A percentile compares a stretch with the other conserved stretches of the same genome.
These are phyloP conservation scores for Ochotona curzoniae DNA, from an alignment of 2,113 vertebrate species.

Conservation along the genomic window DNA sequence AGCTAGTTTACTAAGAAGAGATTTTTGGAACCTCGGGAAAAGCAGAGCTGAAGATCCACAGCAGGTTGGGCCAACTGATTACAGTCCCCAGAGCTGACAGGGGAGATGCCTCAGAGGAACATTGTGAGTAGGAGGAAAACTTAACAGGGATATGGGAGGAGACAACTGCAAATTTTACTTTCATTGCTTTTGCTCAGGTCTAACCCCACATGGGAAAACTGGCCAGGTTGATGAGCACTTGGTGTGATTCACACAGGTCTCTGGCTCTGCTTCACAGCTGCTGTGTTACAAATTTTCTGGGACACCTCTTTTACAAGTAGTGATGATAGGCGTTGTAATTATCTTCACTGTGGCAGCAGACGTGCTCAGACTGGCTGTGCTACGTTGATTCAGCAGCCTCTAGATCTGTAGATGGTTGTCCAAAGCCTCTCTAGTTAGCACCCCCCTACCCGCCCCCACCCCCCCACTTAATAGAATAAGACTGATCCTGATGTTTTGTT, in stretches of 20 bases:
- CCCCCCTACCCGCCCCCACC: no score
- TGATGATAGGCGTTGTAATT: slow-evolving; percentile 9
- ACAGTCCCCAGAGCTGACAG: not conserved
- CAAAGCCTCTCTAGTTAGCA: slow-evolving; percentile 1
- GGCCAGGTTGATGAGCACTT: no score
- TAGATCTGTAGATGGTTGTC: not conserved
- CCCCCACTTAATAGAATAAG: not conserved
- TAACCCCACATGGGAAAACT: not conserved
- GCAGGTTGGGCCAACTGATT: not conserved
- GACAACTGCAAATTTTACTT: not conserved
- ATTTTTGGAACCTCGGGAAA: not conserved
- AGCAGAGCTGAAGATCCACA: not conserved
- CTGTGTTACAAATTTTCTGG: not conserved
- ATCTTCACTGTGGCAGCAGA: slow-evolving; percentile 15
- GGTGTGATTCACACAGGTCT: not conserved
- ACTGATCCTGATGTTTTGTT: not conserved
- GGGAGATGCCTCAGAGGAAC: not conserved
- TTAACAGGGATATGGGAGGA: not conserved
- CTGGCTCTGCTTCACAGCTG: not conserved
- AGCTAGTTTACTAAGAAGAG: not conserved
- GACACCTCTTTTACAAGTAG: not conserved
- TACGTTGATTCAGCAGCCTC: not conserved
- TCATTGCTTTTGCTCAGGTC: not conserved
- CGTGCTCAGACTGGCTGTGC: not conserved
- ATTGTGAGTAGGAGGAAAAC: not conserved